Percentiles rank a stretch among this genome's conserved stretches.
phyloP scores from a whole-genome alignment of 2,888 invertebrate genomes.

The Schizaphis graminum region DNA sequence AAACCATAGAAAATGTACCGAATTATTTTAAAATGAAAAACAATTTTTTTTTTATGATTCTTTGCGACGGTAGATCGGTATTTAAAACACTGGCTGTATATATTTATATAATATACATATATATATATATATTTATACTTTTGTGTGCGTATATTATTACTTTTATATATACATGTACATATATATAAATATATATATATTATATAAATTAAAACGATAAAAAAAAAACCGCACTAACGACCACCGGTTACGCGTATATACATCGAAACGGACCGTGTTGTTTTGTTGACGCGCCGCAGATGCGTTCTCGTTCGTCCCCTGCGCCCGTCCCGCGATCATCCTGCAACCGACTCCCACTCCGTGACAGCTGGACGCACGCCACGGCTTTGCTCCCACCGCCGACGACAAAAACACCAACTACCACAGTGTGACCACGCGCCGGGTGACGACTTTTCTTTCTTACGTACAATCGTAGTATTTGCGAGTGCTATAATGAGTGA shows the following conservation, averaged over 20 bases:
- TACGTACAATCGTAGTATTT: neutral
- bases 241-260: conserved; percentile 57
- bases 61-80: conserved; percentile 37
- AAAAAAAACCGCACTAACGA: conserved; percentile 61
- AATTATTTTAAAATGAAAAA: conserved; percentile 22
- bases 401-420: neutral
- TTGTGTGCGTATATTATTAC: neutral
- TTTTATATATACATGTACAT: neutral
- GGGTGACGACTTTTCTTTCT: neutral
- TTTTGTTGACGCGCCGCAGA: conserved; percentile 64
- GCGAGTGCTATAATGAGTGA: neutral
- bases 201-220: conserved; percentile 19
- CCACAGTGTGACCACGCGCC: conserved; percentile 60
- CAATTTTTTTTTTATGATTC: neutral
- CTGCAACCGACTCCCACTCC: neutral
- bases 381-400: neutral
- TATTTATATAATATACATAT: neutral
- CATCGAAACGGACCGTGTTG: conserved; percentile 63
- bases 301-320: conserved; percentile 51
- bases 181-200: neutral
- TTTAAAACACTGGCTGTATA: conserved; percentile 35
- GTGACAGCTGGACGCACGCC: conserved; percentile 30
- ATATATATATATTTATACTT: neutral
- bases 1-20: conserved; percentile 47
- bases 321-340: neutral